Percentiles rank a stretch among this genome's conserved stretches.
phyloP scores from a whole-genome alignment of 1,140 invertebrate genomes.

The Matsumurasca onukii region DNA sequence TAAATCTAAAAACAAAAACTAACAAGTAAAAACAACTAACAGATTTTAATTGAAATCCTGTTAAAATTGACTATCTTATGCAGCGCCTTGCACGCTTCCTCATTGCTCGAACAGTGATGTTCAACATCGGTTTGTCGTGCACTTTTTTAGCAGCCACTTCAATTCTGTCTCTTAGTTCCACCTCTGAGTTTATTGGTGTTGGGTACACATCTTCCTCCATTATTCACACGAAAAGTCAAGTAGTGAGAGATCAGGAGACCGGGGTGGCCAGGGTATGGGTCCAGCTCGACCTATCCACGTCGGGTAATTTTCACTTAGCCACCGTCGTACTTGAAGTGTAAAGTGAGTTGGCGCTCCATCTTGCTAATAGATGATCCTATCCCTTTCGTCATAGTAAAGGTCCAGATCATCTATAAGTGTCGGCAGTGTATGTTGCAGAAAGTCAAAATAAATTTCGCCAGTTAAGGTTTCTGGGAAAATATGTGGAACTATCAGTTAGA shows the following conservation, averaged over 20 bases:
- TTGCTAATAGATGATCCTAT: not conserved
- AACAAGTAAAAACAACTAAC: not conserved
- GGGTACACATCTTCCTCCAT: not conserved
- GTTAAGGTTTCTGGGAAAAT: too few relatives aligned
- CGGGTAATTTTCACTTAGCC: constrained; percentile 35
- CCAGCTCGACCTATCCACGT: constrained; percentile 44
- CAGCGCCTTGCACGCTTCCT: not conserved
- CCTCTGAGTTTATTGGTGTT: constrained; percentile 2
- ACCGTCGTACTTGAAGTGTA: not conserved
- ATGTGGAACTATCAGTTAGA: too few relatives aligned
- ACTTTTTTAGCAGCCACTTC: not conserved
- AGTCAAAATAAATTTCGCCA: not conserved
- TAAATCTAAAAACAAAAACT: too few relatives aligned
- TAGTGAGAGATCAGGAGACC: constrained; percentile 42
- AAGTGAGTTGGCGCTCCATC: not conserved
- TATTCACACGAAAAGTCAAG: not conserved
- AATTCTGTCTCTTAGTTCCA: not conserved
- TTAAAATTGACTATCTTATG: constrained; percentile 4
- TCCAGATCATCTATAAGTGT: constrained; percentile 3
- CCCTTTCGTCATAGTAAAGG: not conserved
- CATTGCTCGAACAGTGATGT: constrained; percentile 5
- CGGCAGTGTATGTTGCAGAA: not conserved
- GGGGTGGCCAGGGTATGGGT: constrained; percentile 40
- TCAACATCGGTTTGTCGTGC: not conserved
- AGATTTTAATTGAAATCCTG: not conserved